Percentiles rank a stretch among this genome's conserved stretches.
Conservation (phyloP, 1,140 invertebrate genomes). For the Saccostrea cuccullata region DNA sequence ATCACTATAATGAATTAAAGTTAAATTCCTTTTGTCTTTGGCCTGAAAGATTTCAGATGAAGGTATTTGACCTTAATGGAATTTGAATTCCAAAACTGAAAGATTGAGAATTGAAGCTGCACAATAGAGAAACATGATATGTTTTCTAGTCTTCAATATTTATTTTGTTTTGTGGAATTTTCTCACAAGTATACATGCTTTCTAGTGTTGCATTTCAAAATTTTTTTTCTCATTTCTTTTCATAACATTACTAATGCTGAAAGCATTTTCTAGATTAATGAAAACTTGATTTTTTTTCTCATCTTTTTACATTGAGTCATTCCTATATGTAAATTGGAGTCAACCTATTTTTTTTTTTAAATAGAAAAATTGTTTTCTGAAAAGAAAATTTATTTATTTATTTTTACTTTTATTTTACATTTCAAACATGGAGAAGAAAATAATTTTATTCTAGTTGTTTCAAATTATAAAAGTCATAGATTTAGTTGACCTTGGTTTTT, state of each 20-base stretch:
- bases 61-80: slow-evolving; percentile 35
- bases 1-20: slow-evolving; percentile 20
- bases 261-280: slow-evolving; percentile 18
- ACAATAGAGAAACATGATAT: not conserved
- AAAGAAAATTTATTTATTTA: too few species aligned
- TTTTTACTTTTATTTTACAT: too few species aligned
- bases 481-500: not conserved
- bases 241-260: not conserved
- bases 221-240: slow-evolving; percentile 27
- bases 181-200: slow-evolving; percentile 33
- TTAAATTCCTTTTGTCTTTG: slow-evolving; percentile 36
- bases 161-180: slow-evolving; percentile 22
- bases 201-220: not conserved
- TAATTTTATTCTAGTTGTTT: not conserved
- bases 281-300: not conserved
- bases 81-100: slow-evolving; percentile 21
- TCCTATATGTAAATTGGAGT: too few species aligned
- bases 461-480: not conserved
- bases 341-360: too few species aligned
- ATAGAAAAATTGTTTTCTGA: too few species aligned
- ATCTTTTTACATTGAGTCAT: not conserved
- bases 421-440: too few species aligned
- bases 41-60: slow-evolving; percentile 28
- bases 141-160: not conserved
- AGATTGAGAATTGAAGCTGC: slow-evolving; percentile 1